Evolutionary conservation across 2,888 invertebrate genomes (phyloP).

Genomic region (Cactoblastis cactorum): DNA sequence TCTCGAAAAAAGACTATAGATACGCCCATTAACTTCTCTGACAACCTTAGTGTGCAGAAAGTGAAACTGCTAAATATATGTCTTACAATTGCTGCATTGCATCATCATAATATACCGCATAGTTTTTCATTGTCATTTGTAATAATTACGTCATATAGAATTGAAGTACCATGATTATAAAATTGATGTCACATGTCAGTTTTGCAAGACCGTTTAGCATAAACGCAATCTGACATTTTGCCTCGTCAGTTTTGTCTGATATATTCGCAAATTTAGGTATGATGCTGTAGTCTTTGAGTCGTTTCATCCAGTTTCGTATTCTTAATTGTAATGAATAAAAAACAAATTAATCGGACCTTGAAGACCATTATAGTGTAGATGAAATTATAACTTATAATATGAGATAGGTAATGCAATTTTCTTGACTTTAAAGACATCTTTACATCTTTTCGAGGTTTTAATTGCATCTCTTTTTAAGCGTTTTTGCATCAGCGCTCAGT

Average conservation of each 20-base stretch:
- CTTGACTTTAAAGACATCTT: too few species aligned
- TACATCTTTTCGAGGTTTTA: too few species aligned
- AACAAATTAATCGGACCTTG: too few species aligned
- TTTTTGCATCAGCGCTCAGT: too few species aligned
- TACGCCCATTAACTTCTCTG: background rate
- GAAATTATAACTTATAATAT: too few species aligned
- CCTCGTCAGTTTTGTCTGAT: background rate
- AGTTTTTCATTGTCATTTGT: conserved; percentile 7
- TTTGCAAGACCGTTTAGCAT: background rate
- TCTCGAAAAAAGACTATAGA: background rate
- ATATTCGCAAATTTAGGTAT: background rate
- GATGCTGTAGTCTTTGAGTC: background rate
- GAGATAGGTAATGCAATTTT: too few species aligned
- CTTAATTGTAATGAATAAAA: too few species aligned
- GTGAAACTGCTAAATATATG: conserved; percentile 2
- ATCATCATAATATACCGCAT: background rate
- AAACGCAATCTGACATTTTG: conserved; percentile 4
- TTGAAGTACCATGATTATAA: background rate
- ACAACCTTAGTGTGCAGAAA: background rate
- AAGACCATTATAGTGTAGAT: too few species aligned
- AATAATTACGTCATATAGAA: background rate
- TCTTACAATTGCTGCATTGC: conserved; percentile 4
- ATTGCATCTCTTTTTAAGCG: too few species aligned
- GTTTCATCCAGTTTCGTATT: background rate
- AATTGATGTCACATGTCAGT: background rate